Evolutionary conservation across 2,113 vertebrate species (phyloP).

Genomic region (Austrofundulus limnaeus): DNA sequence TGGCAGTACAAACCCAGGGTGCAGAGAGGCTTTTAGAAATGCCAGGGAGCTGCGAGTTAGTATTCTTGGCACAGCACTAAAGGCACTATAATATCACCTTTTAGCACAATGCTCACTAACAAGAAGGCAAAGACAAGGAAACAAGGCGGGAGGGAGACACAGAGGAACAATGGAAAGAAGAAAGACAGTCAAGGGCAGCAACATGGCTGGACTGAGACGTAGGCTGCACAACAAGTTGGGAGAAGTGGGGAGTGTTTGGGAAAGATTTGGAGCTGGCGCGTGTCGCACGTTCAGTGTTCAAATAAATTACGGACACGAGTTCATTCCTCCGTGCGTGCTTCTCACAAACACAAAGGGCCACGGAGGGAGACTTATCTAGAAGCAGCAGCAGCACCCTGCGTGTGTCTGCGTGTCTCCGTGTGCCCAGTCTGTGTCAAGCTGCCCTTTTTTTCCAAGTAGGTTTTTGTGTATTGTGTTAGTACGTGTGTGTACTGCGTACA

Average conservation of each 20-base stretch:
- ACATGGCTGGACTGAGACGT: conserved; percentile 16
- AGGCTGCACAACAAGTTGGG: conserved; percentile 15
- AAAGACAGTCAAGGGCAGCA: conserved; percentile 28
- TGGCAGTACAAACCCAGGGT: conserved; percentile 62
- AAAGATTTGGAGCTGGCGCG: conserved; percentile 38
- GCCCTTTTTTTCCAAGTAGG: conserved; percentile 3
- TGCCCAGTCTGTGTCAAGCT: conserved; percentile 1
- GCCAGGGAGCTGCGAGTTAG: conserved; percentile 60
- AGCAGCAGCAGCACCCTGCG: conserved; percentile 60
- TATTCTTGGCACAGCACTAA: conserved; percentile 64
- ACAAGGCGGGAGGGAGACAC: neutral
- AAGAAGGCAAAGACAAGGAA: conserved; percentile 31
- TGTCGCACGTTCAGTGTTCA: conserved; percentile 47
- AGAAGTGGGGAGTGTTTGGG: conserved; percentile 34
- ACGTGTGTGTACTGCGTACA: conserved; percentile 4
- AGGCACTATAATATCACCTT: conserved; percentile 65
- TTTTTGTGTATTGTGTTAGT: conserved; percentile 1
- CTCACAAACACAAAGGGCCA: conserved; percentile 62
- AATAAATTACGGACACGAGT: conserved; percentile 68
- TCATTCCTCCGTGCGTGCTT: conserved; percentile 45
- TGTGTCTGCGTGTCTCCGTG: conserved; percentile 16
- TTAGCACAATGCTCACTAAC: conserved; percentile 58
- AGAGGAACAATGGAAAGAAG: conserved; percentile 11
- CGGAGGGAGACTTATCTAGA: conserved; percentile 71
- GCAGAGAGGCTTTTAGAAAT: conserved; percentile 52